phyloP scores from a whole-genome alignment of 2,113 vertebrate species.

The Mobula birostris region DNA sequence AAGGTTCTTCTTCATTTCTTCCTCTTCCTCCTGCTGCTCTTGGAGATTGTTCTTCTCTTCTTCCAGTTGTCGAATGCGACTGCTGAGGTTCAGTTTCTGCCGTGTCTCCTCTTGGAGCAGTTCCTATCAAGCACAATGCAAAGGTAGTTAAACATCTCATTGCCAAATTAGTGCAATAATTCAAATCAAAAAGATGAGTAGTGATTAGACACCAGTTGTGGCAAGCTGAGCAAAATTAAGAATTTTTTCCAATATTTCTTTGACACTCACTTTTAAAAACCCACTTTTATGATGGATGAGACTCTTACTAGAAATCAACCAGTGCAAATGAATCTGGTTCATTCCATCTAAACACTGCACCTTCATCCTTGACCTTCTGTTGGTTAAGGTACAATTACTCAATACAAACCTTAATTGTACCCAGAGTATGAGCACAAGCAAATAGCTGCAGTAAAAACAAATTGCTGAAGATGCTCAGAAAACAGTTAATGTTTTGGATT shows the following conservation, averaged over 20 bases:
- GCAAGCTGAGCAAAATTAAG: background rate
- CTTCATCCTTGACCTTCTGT: background rate
- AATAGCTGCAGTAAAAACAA: background rate
- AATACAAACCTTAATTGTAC: background rate
- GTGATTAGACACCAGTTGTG: no score
- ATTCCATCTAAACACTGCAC: background rate
- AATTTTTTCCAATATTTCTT: no score
- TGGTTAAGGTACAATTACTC: background rate
- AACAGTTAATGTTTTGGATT: no score
- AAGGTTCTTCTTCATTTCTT: constrained; percentile 79
- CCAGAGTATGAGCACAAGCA: background rate
- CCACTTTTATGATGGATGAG: background rate
- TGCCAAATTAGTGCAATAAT: background rate
- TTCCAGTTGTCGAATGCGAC: constrained; percentile 86
- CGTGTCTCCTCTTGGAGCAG: constrained; percentile 90
- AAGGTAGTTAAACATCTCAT: background rate
- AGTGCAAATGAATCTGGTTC: background rate
- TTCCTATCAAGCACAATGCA: constrained; percentile 59
- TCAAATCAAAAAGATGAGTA: no score
- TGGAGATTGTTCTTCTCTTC: constrained; percentile 83
- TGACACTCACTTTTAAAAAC: no score
- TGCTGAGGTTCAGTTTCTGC: constrained; percentile 89
- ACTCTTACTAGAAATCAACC: background rate
- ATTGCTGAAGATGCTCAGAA: no score
- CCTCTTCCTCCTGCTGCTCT: constrained; percentile 95